These are phyloP conservation scores for Ctenoplectra terminalis DNA, from an alignment of 1,140 invertebrate species.

Conservation along the genomic window DNA sequence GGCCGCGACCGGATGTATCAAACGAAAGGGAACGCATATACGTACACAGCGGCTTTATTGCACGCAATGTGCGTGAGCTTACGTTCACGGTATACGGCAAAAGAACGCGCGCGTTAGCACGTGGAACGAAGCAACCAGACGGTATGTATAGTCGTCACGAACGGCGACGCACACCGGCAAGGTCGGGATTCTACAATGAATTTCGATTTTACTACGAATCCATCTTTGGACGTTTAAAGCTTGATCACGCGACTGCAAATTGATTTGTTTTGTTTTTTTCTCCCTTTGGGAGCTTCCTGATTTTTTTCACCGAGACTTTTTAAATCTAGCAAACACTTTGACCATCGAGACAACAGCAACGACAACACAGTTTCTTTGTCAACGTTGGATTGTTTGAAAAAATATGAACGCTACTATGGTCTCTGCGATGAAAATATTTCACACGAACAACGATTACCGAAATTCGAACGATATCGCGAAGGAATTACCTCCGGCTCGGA, in stretches of 20 bases:
- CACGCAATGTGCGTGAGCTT: conserved; percentile 6
- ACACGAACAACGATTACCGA: too few relatives aligned
- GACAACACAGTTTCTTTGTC: too few relatives aligned
- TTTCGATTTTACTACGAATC: neutral
- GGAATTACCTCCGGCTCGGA: neutral
- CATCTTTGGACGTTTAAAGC: neutral
- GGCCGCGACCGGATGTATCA: conserved; percentile 3
- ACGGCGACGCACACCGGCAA: neutral
- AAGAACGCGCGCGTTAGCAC: conserved; percentile 13
- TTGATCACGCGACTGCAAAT: neutral
- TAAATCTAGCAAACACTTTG: too few relatives aligned
- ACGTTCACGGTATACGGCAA: neutral
- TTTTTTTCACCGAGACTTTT: too few relatives aligned
- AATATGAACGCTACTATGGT: neutral
- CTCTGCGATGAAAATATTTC: neutral
- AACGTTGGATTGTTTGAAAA: neutral
- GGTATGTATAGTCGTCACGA: conserved; percentile 10
- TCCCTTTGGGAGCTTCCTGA: too few relatives aligned
- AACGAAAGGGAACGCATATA: neutral
- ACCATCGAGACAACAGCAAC: too few relatives aligned
- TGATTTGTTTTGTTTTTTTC: too few relatives aligned
- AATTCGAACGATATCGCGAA: neutral
- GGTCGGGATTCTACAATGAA: neutral
- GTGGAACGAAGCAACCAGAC: neutral
- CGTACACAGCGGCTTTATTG: conserved; percentile 18